Percentiles rank a stretch among this genome's conserved stretches.
Conservation (phyloP, 2,113 vertebrate genomes). For the Lontra canadensis region DNA sequence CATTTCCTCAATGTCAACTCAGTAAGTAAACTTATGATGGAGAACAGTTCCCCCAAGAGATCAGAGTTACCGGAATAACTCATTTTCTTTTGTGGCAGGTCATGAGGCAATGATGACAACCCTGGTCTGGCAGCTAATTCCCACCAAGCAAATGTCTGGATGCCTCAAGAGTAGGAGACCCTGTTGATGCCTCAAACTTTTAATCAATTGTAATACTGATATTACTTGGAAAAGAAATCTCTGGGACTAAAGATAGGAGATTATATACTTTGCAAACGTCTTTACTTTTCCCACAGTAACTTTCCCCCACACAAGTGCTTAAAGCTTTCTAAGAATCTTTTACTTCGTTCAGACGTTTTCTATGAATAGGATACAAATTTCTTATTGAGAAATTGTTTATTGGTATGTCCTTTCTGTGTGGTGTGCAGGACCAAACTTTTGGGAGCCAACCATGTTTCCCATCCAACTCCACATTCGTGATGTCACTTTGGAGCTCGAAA, state of each 20-base stretch:
- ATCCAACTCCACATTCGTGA: not conserved
- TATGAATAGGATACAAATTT: not conserved
- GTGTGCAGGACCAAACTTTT: not conserved
- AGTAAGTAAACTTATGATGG: not conserved
- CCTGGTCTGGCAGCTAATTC: not conserved
- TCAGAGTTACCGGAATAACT: not conserved
- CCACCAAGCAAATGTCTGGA: not conserved
- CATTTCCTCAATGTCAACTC: not conserved
- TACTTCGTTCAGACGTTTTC: not conserved
- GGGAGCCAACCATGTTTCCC: accelerated
- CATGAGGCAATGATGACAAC: not conserved
- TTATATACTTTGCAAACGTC: not conserved
- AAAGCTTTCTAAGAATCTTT: not conserved
- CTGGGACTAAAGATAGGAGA: not conserved
- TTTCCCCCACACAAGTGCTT: not conserved
- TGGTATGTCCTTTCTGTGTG: too few relatives aligned
- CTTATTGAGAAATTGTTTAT: not conserved
- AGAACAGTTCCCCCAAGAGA: not conserved
- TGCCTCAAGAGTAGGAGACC: not conserved
- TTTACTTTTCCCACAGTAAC: not conserved
- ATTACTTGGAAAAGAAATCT: not conserved
- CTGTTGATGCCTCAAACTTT: constrained; percentile 3
- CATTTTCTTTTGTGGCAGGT: not conserved
- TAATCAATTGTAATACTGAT: not conserved
- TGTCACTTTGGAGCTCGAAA: not conserved